phyloP scores from a whole-genome alignment of 1,140 invertebrate species.

The Drosophila aff. region DNA sequence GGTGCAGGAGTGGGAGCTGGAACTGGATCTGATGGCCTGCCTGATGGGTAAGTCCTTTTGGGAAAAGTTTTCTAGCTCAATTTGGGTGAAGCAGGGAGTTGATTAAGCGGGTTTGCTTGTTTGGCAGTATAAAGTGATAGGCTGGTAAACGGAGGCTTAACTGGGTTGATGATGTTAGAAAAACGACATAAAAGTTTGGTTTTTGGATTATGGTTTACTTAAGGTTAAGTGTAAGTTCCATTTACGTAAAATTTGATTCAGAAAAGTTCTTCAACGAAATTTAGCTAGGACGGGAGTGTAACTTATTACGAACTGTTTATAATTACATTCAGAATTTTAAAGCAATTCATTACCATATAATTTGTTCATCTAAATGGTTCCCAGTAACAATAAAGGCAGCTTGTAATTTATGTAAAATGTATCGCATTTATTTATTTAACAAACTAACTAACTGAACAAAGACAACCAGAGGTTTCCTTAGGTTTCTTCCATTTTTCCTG shows the following conservation, averaged over 20 bases:
- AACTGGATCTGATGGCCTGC: constrained; percentile 38
- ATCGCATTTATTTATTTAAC: no score
- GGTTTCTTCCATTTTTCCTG: not conserved
- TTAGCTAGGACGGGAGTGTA: no score
- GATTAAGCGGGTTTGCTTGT: constrained; percentile 8
- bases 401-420: no score
- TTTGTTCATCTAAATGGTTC: no score
- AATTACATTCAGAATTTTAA: no score
- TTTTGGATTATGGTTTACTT: not conserved
- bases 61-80: constrained; percentile 48
- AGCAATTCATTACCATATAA: no score
- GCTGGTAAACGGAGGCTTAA: not conserved
- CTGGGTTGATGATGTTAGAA: not conserved
- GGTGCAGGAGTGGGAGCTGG: constrained; percentile 22
- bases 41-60: constrained; percentile 70
- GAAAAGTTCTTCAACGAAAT: no score
- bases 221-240: not conserved
- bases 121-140: not conserved
- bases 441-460: not conserved
- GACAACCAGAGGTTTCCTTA: constrained; percentile 4
- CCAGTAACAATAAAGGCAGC: no score
- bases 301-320: no score
- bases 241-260: no score
- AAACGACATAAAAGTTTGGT: not conserved
- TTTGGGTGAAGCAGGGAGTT: constrained; percentile 17